Percentiles rank a stretch among this genome's conserved stretches.
These are phyloP conservation scores for Asobara japonica DNA, from an alignment of 1,140 invertebrate genomes.

Conservation along the genomic window DNA sequence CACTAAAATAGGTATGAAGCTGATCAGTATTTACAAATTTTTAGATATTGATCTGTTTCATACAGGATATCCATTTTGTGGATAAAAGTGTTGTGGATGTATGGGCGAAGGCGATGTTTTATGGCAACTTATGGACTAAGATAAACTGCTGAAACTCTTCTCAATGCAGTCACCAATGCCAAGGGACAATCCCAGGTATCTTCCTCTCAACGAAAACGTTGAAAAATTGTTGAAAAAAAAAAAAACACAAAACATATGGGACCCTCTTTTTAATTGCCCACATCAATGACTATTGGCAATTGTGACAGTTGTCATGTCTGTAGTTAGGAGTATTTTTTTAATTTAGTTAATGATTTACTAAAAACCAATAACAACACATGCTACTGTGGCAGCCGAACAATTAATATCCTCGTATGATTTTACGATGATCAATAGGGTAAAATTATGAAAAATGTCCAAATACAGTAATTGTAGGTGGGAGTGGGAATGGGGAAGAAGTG, in stretches of 20 bases:
- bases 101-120: no score
- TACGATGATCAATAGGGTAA: constrained; percentile 5
- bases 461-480: not conserved
- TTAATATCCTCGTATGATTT: not conserved
- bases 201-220: not conserved
- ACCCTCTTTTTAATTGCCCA: constrained; percentile 14
- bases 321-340: constrained; percentile 41
- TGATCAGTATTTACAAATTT: no score
- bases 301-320: constrained; percentile 13
- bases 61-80: no score
- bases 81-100: no score
- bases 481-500: not conserved
- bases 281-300: constrained; percentile 10
- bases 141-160: not conserved
- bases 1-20: no score
- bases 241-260: constrained; percentile 16
- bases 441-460: not conserved
- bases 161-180: not conserved
- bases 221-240: not conserved
- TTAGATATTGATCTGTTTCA: no score
- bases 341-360: constrained; percentile 1
- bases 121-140: not conserved
- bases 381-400: not conserved
- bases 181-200: not conserved
- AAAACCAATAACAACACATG: constrained; percentile 21